These are phyloP conservation scores for Patiria miniata DNA, from an alignment of 35 echinoderm and acorn worm species.

Conservation along the genomic window DNA sequence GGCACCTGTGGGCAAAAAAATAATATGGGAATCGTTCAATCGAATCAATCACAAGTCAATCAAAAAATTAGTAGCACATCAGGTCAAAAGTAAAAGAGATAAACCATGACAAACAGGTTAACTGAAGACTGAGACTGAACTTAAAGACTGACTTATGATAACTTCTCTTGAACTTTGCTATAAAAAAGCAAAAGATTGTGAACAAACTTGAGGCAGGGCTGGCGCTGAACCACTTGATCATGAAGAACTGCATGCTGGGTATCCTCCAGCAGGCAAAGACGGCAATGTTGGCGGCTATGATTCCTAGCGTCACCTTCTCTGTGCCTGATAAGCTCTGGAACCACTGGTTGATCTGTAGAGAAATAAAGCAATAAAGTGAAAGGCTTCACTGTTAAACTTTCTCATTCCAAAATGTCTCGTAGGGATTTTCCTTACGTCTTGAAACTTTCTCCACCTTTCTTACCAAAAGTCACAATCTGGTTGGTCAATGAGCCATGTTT, in stretches of 20 bases:
- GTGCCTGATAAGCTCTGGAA: slow-evolving; percentile 60
- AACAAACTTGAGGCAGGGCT: slow-evolving; percentile 91
- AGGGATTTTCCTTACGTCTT: too few species aligned
- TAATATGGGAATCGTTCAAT: background rate
- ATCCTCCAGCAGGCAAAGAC: slow-evolving; percentile 90
- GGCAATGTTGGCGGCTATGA: slow-evolving; percentile 72
- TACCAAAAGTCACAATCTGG: too few species aligned
- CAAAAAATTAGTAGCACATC: background rate
- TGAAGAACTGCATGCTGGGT: slow-evolving; percentile 78
- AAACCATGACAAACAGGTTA: too few species aligned
- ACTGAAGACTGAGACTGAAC: too few species aligned
- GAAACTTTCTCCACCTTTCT: background rate
- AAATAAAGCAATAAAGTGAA: background rate
- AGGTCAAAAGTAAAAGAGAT: too few species aligned
- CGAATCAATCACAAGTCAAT: background rate
- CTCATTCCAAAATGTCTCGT: background rate
- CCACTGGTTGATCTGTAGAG: slow-evolving; percentile 80
- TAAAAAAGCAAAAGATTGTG: background rate
- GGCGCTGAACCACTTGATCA: slow-evolving; percentile 95
- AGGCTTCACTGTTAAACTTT: too few species aligned
- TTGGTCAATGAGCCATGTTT: too few species aligned
- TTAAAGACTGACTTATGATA: too few species aligned
- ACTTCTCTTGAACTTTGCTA: too few species aligned
- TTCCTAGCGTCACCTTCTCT: slow-evolving; percentile 75
- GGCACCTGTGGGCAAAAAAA: slow-evolving; percentile 74